Percentiles rank a stretch among this genome's conserved stretches.
Conservation (phyloP, 2,797 vertebrate species). For the Chrosomus eos region DNA sequence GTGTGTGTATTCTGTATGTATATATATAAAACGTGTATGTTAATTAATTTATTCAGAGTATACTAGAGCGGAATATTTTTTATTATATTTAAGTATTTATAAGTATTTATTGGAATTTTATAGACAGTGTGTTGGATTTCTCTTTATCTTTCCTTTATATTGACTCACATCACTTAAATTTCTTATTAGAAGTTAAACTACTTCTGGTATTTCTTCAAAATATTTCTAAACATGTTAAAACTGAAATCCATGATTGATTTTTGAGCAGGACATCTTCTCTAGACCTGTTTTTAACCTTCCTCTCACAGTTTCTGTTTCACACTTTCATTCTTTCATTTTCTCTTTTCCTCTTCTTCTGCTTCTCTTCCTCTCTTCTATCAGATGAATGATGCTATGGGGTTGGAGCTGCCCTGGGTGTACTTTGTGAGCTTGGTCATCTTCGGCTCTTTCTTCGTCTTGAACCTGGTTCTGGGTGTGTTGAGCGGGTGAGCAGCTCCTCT, state of each 20-base stretch:
- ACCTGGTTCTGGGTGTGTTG: conserved; percentile 99
- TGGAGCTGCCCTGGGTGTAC: conserved; percentile 99
- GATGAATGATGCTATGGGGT: conserved; percentile 99
- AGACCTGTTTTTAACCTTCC: conserved; percentile 3
- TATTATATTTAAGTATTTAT: background rate
- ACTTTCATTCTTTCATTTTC: background rate
- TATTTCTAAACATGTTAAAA: background rate
- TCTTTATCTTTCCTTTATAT: conserved; percentile 12
- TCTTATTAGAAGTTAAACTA: conserved; percentile 11
- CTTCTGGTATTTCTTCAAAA: conserved; percentile 26
- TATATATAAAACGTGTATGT: background rate
- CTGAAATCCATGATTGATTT: background rate
- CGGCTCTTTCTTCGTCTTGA: conserved; percentile 99
- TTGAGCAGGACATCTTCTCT: conserved; percentile 6
- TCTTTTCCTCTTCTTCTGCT: conserved; percentile 29
- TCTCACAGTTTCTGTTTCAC: conserved; percentile 18
- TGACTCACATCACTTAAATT: background rate
- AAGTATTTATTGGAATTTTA: background rate
- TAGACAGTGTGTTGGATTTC: conserved; percentile 1
- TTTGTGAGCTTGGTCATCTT: conserved; percentile 99
- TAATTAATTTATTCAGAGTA: background rate
- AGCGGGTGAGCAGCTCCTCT: conserved; percentile 95
- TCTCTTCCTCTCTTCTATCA: conserved; percentile 68
- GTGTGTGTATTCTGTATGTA: too few relatives aligned
- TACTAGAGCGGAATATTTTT: background rate